Evolutionary conservation across 2,888 invertebrate genomes (phyloP), one percentile per base, ranked within the genome.

Genomic region (Phragmatobia fuliginosa): DNA sequence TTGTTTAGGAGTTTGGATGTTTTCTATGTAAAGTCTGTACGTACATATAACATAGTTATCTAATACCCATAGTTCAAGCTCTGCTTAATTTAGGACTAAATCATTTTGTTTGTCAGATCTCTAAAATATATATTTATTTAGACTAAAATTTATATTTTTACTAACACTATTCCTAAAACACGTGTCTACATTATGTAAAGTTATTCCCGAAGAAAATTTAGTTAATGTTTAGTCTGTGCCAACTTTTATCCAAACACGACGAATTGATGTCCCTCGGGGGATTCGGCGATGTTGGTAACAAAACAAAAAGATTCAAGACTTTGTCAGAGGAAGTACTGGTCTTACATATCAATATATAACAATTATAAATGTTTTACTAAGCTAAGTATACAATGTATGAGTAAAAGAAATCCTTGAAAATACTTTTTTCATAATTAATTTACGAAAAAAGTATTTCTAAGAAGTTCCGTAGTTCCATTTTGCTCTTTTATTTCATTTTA

Each of bases 301-400:
- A 88, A 88, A 86, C 86, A 87, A 88, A 85, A 87, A 87, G 83
- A 85, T 83, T 81, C 83, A 80, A 82, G 80, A 84, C 78, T 78
- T 79, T 86, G 82, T 80, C 77, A 78, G 70, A 75, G 80, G 76
- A 83, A 82, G 83, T 84, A 86, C 78, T 84, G 82, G 82, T 70
- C 84, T 80, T 84, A 80, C 77, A 79, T 77, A 80, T 78, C 79
- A 79, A 81, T 82, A 81, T 82, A 21, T 82, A 82, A 84, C 82
- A 83, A 84, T 85, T 82, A 83, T 76, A 77, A 72, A 73, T n/a
- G 62, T 61, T 31, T 61, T 70, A 76, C 64, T 69, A 71, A 70
- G 71, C 68, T 73, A 68, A n/a, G 64, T 74, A 80, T 73, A 76
- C 73, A 28, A 56, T 76, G n/a, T n/a, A 77, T 74, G 72, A 77